These are phyloP conservation scores for Nyctibius bracteatus DNA, from an alignment of 2,113 vertebrate genomes.

Conservation along the genomic window DNA sequence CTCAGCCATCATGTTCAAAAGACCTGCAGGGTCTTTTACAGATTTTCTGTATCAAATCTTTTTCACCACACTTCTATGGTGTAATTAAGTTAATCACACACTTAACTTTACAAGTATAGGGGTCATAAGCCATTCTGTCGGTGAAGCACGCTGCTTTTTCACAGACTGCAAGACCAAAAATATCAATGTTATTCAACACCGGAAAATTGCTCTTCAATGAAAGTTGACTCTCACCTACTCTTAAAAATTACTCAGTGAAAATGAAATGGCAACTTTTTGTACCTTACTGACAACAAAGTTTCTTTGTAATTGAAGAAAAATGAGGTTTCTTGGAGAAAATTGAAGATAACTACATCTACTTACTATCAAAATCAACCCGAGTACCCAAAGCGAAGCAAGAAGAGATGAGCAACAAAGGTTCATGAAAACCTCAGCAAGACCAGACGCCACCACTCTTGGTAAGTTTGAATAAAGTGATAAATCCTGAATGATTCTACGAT, in stretches of 20 bases:
- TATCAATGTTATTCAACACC: neutral
- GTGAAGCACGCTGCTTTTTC: neutral
- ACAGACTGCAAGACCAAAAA: accelerated
- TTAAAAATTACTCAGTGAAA: neutral
- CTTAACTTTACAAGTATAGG: neutral
- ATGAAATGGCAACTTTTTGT: neutral
- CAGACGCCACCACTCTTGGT: neutral
- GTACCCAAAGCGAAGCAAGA: neutral
- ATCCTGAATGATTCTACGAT: neutral
- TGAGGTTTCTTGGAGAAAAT: neutral
- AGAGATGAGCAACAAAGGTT: neutral
- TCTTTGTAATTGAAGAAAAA: neutral
- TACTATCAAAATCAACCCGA: neutral
- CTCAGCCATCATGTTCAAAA: neutral
- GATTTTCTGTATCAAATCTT: neutral
- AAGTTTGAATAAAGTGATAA: neutral
- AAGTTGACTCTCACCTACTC: neutral
- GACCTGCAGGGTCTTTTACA: neutral
- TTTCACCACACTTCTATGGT: neutral
- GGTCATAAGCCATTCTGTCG: neutral
- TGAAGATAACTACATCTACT: neutral
- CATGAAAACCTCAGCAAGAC: neutral
- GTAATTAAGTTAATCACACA: neutral
- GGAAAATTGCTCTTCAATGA: neutral
- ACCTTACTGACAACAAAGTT: neutral